Percentiles rank a stretch among this genome's conserved stretches.
Evolutionary conservation across 2,888 invertebrate genomes (phyloP).

Genomic region (Ennomos erosarius): DNA sequence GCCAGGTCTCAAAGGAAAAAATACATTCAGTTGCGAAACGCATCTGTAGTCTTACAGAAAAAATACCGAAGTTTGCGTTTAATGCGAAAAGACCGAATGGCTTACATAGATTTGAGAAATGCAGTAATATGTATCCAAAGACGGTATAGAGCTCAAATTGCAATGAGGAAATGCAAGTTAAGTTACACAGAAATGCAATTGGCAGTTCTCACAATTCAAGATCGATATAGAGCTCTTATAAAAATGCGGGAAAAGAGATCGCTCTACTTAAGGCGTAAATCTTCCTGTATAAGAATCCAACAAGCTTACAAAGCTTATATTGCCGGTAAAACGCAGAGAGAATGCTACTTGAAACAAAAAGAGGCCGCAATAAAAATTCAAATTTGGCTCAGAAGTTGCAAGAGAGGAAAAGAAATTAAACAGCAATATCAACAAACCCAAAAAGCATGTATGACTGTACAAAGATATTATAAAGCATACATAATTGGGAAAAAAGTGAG

Average conservation of each 20-base stretch:
- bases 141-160: conserved; percentile 62
- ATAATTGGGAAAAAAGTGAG: conserved; percentile 60
- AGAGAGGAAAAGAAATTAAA: conserved; percentile 51
- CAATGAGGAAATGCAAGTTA: conserved; percentile 54
- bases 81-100: conserved; percentile 61
- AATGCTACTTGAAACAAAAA: conserved; percentile 59
- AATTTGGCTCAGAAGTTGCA: conserved; percentile 69
- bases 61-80: conserved; percentile 67
- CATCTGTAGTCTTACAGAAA: conserved; percentile 61
- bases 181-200: conserved; percentile 54
- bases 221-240: conserved; percentile 65
- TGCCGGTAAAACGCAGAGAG: conserved; percentile 54
- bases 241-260: conserved; percentile 61
- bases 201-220: conserved; percentile 69
- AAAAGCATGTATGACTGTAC: conserved; percentile 71
- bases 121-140: conserved; percentile 62
- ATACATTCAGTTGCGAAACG: conserved; percentile 46
- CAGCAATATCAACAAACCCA: conserved; percentile 56
- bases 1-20: conserved; percentile 45
- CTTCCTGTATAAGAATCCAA: conserved; percentile 67
- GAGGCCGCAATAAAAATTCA: conserved; percentile 72
- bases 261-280: conserved; percentile 54
- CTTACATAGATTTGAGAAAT: conserved; percentile 45
- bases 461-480: conserved; percentile 69
- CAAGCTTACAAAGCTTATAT: conserved; percentile 64